Base-by-base conservation (phyloP, 2,113 vertebrate genomes). In the Tragelaphus strepsiceros region DNA sequence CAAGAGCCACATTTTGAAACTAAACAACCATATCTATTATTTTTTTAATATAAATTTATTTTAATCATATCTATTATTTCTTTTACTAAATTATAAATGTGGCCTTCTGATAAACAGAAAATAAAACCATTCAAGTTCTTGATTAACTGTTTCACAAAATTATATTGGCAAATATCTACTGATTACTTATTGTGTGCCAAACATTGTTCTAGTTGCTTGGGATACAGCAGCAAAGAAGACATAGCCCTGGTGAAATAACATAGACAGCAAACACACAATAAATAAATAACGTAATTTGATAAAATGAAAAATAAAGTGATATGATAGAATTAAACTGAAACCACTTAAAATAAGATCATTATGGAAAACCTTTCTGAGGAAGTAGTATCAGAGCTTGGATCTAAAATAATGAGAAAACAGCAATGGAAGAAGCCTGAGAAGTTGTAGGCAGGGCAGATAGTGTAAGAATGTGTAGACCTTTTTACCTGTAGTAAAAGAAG, bases 11-110 rank as follows among this genome's bases (percentile, higher is more conserved):
- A 74, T 49, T n/a, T 30, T 88, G 59, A 94, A 78, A 7, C 43
- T 90, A 21, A n/a, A 92, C 35, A 96, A 90, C 43, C 39, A 26
- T 22, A 35, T 13, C n/a, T 92, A 82, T 19, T 58, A 30, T 80
- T 93, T 94, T 94, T 43, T 43, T 43, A 43, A 43, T 43, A 43
- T 43, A 43, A 43, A 43, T 43, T 43, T 43, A 43, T 43, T 43
- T 43, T 43, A 43, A 43, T 43, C 39, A 26, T 22, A 35, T 13
- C n/a, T 92, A 82, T 19, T 58, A 30, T 80, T 93, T 94, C 64
- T 94, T 94, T 78, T 81, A 93, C 83, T 91, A 51, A 96, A 82
- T 85, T 91, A 96, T 81, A 84, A 94, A 90, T 14, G 10, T 26
- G 49, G 85, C 77, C 30, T 90, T 87, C 84, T 71, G 58, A 59